Base-by-base conservation (phyloP, 2,113 vertebrate species). In the Indicator indicator region DNA sequence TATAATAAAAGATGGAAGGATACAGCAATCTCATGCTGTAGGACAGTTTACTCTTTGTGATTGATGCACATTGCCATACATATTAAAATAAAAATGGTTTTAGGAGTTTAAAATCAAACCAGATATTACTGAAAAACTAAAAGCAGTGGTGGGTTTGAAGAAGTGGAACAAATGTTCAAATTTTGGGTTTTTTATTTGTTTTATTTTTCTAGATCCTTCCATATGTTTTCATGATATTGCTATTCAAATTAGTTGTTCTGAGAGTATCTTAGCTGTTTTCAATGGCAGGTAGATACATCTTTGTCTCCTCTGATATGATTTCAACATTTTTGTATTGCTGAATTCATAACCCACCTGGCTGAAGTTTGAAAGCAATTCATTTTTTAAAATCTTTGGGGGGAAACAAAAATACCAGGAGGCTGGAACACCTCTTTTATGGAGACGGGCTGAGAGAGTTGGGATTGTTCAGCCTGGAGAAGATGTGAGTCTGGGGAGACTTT, bases 121-220 rank as follows among this genome's bases (percentile, higher is more conserved):
- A 75, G 48, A 15, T 85, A 69, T 13, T 82, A 20, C 74, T 75
- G 82, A 52, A 88, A 86, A 81, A 21, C 10, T 56, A 10, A 55
- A 73, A n/a, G n/a, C 17, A 63, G 30, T 26, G 23, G 5, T 67
- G 42, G 74, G 12, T 77, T 50, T 83, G 44, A 44, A 68, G 70
- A 80, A 58, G 36, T 28, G 21, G 30, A 70, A 74, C 4, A 15
- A 18, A 63, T 16, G 20, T 38, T 91, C 20, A 56, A 8, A 28
- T 75, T 58, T 68, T 16, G 40, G 9, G 3, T 62, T 0, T 0
- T 15, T 79, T 20, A 18, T 3, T 12, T 40, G 5, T 12, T n/a
- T 62, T 28, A 9, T 75, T 81, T 83, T 87, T 70, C 28, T 64
- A 55, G 44, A 46, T 44, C 12, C 11, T 70, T 64, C 62, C 36